Evolutionary conservation across 2,113 vertebrate genomes (phyloP).

Genomic region (Alexandromys fortis): DNA sequence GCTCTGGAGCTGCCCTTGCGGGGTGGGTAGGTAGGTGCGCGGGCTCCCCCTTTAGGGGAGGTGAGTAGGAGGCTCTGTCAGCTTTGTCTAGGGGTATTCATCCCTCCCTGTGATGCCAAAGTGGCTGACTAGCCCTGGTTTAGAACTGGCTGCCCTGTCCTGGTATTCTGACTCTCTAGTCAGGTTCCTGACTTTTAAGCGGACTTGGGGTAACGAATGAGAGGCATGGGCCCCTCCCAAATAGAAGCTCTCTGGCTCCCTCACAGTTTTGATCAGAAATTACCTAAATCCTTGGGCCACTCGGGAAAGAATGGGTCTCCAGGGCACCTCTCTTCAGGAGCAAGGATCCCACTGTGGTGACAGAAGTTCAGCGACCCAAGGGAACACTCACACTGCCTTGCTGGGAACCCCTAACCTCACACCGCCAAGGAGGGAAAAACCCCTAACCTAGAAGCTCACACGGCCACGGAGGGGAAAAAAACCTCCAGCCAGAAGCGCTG

Average conservation of each 20-base stretch:
- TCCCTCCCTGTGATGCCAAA: background rate
- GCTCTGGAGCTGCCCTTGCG: background rate
- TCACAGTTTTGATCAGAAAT: background rate
- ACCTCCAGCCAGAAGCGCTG: background rate
- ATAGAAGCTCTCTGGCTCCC: background rate
- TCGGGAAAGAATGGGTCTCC: background rate
- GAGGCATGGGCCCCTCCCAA: background rate
- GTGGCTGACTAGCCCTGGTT: background rate
- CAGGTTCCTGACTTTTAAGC: background rate
- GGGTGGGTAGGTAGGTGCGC: background rate
- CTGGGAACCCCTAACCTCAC: too few species aligned
- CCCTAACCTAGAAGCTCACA: too few species aligned
- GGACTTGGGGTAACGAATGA: background rate
- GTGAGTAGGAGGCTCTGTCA: background rate
- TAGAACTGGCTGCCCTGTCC: background rate
- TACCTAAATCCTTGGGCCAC: background rate
- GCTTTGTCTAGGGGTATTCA: background rate
- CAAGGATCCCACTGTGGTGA: background rate
- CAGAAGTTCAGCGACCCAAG: background rate
- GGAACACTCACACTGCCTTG: too few species aligned
- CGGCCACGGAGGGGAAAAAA: too few species aligned
- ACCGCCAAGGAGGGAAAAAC: accelerated
- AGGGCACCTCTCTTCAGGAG: background rate
- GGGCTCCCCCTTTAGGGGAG: background rate
- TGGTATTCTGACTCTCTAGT: background rate